Evolutionary conservation across 2,888 invertebrate species (phyloP).

Genomic region (Pristionchus exspectatus): DNA sequence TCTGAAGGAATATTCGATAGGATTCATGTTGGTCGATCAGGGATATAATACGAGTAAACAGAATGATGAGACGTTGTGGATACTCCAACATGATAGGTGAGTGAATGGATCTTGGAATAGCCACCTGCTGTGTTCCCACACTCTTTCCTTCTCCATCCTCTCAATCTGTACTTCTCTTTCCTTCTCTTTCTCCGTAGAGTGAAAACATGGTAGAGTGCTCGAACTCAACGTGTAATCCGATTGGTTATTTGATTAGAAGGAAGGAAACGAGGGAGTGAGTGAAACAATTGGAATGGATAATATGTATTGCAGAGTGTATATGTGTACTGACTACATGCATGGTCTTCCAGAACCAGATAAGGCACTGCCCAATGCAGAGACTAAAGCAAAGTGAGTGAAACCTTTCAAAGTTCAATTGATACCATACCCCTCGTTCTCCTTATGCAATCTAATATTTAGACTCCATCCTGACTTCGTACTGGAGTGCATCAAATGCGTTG

Average conservation of each 20-base stretch:
- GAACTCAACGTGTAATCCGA: not conserved
- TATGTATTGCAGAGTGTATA: constrained; percentile 52
- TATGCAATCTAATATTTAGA: not conserved
- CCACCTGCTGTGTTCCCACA: not conserved
- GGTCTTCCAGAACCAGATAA: constrained; percentile 17
- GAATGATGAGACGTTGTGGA: constrained; percentile 39
- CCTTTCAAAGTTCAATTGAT: not conserved
- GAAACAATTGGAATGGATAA: not conserved
- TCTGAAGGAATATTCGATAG: constrained; percentile 66
- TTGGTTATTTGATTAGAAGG: not conserved
- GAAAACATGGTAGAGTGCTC: not conserved
- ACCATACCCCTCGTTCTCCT: not conserved
- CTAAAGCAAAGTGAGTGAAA: constrained; percentile 53
- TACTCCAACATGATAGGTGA: constrained; percentile 52
- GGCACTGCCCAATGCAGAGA: not conserved
- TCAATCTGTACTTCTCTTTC: not conserved
- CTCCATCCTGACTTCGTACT: constrained; percentile 54
- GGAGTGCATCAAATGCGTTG: constrained; percentile 45
- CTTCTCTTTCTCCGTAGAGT: not conserved
- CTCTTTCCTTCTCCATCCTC: not conserved
- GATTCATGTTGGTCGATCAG: constrained; percentile 69
- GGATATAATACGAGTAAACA: constrained; percentile 59
- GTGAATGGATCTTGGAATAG: not conserved
- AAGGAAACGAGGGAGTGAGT: not conserved
- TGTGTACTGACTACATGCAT: constrained; percentile 54